Base-by-base conservation (phyloP, 2,113 vertebrate genomes). In the Oryzias woworae region DNA sequence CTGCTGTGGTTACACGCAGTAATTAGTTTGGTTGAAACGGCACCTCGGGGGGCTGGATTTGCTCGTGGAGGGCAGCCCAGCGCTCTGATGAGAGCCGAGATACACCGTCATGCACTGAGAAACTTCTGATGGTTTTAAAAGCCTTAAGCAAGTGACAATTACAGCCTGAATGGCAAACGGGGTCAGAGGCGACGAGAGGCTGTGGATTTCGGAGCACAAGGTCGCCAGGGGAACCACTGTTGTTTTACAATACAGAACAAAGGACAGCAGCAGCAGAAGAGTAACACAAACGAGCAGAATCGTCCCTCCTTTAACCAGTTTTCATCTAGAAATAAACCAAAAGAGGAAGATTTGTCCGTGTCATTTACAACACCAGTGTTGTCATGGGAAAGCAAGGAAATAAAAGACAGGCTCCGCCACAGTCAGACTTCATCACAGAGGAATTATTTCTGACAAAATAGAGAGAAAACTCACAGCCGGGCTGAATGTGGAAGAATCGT, bases 21-120 rank as follows among this genome's bases (percentile, higher is more conserved):
- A 88, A 90, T 90, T 87, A 86, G 86, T 86, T 84, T 82, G 83
- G 72, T 81, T 73, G 83, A 80, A 84, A 71, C 80, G 54, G 75
- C 71, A 80, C 74, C 82, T 86, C 74, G 0, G 76, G 82, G 83
- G 78, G 58, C 77, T 70, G 86, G 87, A 88, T 87, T 84, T 88
- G 81, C 82, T 86, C 66, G 81, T 81, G 84, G 82, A 84, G 82
- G 87, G 72, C 82, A 81, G 74, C 67, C 53, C 66, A 55, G 69
- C 71, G 77, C 75, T 85, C 73, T 85, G 87, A 90, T 88, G 81
- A 85, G 72, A 73, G 77, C 68, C 2, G 76, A 86, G 89, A 88
- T 85, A 88, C 60, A 73, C 70, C 79, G 78, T 71, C 84, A 76
- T 63, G 75, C 76, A 66, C 80, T 44, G 68, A 85, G 74, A 76